Evolutionary conservation across 2,888 invertebrate genomes (phyloP), one percentile per base, ranked within the genome.

Genomic region (Sialis fuliginosa): DNA sequence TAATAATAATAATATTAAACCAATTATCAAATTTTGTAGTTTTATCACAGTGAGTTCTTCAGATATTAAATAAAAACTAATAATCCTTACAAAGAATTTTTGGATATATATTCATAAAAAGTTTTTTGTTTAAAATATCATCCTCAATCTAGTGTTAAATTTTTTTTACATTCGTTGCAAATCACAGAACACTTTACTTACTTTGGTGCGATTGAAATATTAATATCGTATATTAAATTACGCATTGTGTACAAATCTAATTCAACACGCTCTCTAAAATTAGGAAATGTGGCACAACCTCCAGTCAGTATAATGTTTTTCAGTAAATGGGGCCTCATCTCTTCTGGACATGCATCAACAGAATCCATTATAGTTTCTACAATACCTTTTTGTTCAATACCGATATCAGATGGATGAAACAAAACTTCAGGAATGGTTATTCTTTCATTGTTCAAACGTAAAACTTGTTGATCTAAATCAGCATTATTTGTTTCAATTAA

Each of bases 371-470:
- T 77, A 0, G 89, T 83, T 69, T 97, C 95, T 0, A 88, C 75
- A 50, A 98, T 80, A 1, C 98, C 98, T 79, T 92, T 90, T 65
- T 72, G 80, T 46, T 79, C 77, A 51, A 98, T 85, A 1, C 92
- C 95, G 35, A 97, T 83, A 62, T 97, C 95, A 1, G 89, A 87
- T 0, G 98, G 98, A 59, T 85, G 78, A 60, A 99, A 96, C 4
- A 98, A 65, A 2, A 97, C 69, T 66, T 98, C 98, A 0, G 98
- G 97, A 42, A 97, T 84, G 0, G 87, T 75, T 62, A 98, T 96
- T 43, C 97, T 68, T 66, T 98, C 98, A 58, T 92, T 95, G 64
- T 87, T 91, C 56, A 98, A 67, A 39, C 85, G 68, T 37, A 98
- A 70, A 12, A 84, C 79, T 71, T 95, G 87, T 55, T 79, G 77